A percentile compares a stretch with the other conserved stretches of the same genome.
Conservation (phyloP, 2,888 invertebrate species). For the Keiferia lycopersicella region DNA sequence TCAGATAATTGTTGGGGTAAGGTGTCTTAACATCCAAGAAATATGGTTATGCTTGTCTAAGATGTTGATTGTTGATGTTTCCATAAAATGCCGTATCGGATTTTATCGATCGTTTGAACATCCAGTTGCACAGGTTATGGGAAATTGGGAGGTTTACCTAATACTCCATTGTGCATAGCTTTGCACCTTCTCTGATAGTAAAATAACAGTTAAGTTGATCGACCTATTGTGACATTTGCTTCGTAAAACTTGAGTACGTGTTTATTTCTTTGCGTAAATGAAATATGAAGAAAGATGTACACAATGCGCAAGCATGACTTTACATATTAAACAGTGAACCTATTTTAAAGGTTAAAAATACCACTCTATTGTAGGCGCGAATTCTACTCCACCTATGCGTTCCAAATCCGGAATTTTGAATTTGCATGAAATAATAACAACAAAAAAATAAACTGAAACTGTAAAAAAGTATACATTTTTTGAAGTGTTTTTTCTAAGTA, state of each 20-base stretch:
- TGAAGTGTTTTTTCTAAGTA: too few species aligned
- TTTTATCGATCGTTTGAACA: neutral
- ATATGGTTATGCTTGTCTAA: neutral
- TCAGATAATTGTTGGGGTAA: neutral
- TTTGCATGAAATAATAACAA: too few species aligned
- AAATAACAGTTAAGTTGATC: conserved; percentile 1
- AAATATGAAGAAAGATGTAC: neutral
- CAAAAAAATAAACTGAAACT: too few species aligned
- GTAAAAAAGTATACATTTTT: too few species aligned
- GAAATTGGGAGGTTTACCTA: neutral
- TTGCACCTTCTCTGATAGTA: neutral
- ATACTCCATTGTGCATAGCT: neutral
- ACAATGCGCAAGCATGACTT: neutral
- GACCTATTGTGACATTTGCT: conserved; percentile 1
- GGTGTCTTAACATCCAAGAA: neutral
- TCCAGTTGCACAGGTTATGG: neutral
- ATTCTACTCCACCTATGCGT: too few species aligned
- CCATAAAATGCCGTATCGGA: neutral
- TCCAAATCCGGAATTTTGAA: too few species aligned
- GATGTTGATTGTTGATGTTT: neutral
- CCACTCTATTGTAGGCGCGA: too few species aligned
- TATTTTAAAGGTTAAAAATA: neutral
- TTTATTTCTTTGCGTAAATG: neutral
- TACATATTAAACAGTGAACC: neutral
- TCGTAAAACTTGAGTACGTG: neutral